Evolutionary conservation across 2,113 vertebrate species (phyloP).

Genomic region (Dicerorhinus sumatrensis): DNA sequence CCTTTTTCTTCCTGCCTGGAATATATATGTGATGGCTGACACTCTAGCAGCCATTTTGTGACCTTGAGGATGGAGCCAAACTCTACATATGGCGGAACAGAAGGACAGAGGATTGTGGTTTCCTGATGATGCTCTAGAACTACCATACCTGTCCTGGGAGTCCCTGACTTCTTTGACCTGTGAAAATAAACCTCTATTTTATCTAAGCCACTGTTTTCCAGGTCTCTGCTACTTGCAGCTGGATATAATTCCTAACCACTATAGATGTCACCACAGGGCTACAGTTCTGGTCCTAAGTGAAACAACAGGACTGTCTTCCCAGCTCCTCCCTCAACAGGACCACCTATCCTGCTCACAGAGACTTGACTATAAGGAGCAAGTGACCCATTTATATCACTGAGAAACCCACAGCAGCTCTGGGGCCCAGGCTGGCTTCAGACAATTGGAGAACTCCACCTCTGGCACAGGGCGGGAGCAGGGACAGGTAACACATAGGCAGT

Average conservation of each 20-base stretch:
- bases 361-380: not conserved
- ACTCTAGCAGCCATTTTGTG: not conserved
- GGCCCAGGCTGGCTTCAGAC: not conserved
- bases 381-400: not conserved
- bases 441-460: not conserved
- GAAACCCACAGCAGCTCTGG: not conserved
- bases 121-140: not conserved
- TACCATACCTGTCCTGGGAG: not conserved
- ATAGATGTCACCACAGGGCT: not conserved
- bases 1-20: not conserved
- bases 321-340: not conserved
- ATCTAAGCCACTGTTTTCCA: not conserved
- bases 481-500: too few relatives aligned
- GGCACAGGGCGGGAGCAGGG: not conserved
- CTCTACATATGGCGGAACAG: not conserved
- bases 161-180: not conserved
- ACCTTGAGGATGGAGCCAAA: not conserved
- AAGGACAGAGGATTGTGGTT: not conserved
- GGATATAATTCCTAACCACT: not conserved
- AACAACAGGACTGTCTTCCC: not conserved
- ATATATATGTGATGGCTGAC: not conserved
- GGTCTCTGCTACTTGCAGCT: not conserved
- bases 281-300: not conserved
- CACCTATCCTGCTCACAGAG: not conserved
- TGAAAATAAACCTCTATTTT: not conserved